Base-by-base conservation (phyloP, 2,888 invertebrate genomes). In the Ditula angustiorana region DNA sequence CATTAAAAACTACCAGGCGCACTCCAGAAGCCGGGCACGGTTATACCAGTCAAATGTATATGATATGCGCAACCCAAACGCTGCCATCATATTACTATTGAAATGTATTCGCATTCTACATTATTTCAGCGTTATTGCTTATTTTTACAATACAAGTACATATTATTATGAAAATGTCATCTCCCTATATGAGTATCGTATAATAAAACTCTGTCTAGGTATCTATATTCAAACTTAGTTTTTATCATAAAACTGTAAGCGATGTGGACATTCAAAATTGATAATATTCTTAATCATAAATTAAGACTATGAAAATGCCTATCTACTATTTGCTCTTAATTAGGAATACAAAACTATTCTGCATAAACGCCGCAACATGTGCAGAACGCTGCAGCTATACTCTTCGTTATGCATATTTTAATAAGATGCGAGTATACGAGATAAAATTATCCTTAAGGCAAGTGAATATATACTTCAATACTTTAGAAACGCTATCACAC, bases 381-480 rank as follows among this genome's bases (percentile, higher is more conserved):
- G 59, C 46, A 58, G 68, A 63, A 69, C 62, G 67, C 61, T 68
- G 56, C 58, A 58, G 46, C 49, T 66, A 44, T 44, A 61, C 41
- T 52, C 49, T 68, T 61, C 53, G 35, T 69, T 78, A 69, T 74
- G 46, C 70, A 74, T 67, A 69, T 74, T 74, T 71, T 76, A 73
- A 73, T 76, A 81, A 81, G 79, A 85, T 82, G 84, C 83, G 83
- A 88, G 85, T 86, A 87, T 79, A 84, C 71, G 74, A 82, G 79
- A 85, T 77, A 75, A 69, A 81, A 78, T 77, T 79, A 78, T 80
- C 76, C 76, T 81, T 85, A 88, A 88, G 88, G 88, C 88, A 86
- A 86, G 83, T 83, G 75, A 75, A 68, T 56, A 64, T 52, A 52
- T 59, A 64, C 52, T 52, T 41, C 30, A 59, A 53, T 41, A 69